A percentile compares a stretch with the other conserved stretches of the same genome.
phyloP scores from a whole-genome alignment of 2,113 vertebrate genomes.

The Lampris incognitus region DNA sequence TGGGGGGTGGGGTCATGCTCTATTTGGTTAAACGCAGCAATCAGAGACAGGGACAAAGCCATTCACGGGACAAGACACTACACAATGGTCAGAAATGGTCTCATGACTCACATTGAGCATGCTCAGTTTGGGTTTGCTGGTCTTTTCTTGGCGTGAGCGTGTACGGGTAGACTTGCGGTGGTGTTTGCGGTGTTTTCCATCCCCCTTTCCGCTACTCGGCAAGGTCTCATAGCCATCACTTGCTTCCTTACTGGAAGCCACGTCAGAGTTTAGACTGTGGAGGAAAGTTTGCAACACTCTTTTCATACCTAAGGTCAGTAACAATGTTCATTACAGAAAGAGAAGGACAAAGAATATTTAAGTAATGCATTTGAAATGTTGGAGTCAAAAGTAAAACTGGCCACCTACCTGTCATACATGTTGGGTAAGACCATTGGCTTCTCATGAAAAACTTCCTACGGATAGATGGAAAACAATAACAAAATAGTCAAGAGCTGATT shows the following conservation, averaged over 20 bases:
- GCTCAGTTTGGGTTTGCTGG: conserved; percentile 93
- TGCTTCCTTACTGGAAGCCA: conserved; percentile 92
- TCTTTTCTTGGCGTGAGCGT: conserved; percentile 93
- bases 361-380: neutral
- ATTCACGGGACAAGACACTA: neutral
- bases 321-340: neutral
- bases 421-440: conserved; percentile 84
- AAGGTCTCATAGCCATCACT: conserved; percentile 92
- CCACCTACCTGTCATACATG: conserved; percentile 88
- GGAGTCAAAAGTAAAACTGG: neutral
- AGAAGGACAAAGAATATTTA: neutral
- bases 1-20: neutral
- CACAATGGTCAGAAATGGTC: neutral
- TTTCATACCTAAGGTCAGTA: neutral
- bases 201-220: conserved; percentile 85
- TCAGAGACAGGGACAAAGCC: neutral
- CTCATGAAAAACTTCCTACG: conserved; percentile 86
- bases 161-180: conserved; percentile 92
- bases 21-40: conserved; percentile 4
- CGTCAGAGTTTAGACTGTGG: conserved; percentile 86
- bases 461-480: conserved; percentile 15
- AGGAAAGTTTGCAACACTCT: neutral
- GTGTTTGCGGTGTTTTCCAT: conserved; percentile 90
- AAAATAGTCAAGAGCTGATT: conserved; percentile 14
- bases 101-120: conserved; percentile 88